Percentiles rank a stretch among this genome's conserved stretches.
These are phyloP conservation scores for Entomobrya proxima DNA, from an alignment of 2,888 invertebrate species.

Conservation along the genomic window DNA sequence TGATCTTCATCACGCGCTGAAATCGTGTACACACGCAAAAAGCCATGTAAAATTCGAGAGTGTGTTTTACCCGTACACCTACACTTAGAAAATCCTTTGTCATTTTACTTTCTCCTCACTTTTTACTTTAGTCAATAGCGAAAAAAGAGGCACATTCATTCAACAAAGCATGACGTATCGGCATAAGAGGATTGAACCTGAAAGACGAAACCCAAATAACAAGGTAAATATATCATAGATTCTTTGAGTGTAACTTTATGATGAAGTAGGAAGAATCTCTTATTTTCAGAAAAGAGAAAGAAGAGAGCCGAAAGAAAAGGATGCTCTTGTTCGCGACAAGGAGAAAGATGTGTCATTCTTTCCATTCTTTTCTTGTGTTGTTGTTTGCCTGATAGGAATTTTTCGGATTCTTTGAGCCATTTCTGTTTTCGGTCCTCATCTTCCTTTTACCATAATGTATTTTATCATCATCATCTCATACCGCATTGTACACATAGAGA, in stretches of 20 bases:
- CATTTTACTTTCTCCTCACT: too few relatives aligned
- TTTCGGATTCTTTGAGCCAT: slow-evolving; percentile 53
- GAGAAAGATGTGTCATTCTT: slow-evolving; percentile 51
- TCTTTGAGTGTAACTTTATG: background rate
- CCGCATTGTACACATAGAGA: background rate
- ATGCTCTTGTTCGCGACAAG: background rate
- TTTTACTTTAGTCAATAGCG: background rate
- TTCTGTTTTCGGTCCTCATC: background rate
- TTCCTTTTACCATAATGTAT: background rate
- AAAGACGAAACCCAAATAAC: background rate
- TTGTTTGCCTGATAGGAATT: slow-evolving; percentile 62
- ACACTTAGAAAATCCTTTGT: too few relatives aligned
- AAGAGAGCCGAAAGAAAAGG: background rate
- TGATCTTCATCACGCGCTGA: too few relatives aligned
- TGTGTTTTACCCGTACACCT: too few relatives aligned
- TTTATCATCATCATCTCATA: background rate
- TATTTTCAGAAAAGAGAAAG: background rate
- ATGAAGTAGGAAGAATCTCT: background rate
- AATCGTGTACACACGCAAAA: too few relatives aligned
- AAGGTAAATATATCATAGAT: background rate
- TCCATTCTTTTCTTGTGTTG: slow-evolving; percentile 50
- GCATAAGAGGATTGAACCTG: slow-evolving; percentile 15
- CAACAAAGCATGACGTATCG: background rate
- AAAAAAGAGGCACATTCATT: background rate
- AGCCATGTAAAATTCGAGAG: too few relatives aligned